These are phyloP conservation scores for Oscheius sp. DNA, from an alignment of 1,140 invertebrate species.

Conservation along the genomic window DNA sequence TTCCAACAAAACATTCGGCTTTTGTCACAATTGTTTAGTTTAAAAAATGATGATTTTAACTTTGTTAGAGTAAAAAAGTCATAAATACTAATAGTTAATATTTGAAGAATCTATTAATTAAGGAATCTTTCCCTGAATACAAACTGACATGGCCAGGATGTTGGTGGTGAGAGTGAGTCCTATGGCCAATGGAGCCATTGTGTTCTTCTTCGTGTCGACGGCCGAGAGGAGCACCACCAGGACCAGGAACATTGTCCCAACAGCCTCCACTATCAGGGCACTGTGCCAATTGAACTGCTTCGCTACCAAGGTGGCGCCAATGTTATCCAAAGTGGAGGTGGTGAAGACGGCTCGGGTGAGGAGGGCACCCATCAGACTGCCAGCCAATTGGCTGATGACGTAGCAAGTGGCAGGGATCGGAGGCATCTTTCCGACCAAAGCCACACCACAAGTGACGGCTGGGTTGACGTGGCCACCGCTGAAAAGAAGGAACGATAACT, in stretches of 20 bases:
- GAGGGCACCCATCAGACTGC: conserved; percentile 59
- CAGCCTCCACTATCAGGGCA: conserved; percentile 52
- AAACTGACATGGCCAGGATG: conserved; percentile 48
- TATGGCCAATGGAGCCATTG: conserved; percentile 57
- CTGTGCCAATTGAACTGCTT: conserved; percentile 1
- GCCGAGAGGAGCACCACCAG: conserved; percentile 55
- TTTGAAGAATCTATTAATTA: not conserved
- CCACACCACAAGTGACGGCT: conserved; percentile 58
- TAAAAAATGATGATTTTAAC: not conserved
- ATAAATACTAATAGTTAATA: not conserved
- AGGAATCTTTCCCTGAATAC: not conserved
- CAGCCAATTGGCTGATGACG: conserved; percentile 54
- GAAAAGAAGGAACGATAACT: conserved; percentile 26
- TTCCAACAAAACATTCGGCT: not conserved
- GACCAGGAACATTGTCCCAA: conserved; percentile 56
- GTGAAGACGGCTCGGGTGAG: conserved; percentile 47
- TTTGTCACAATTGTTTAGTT: not conserved
- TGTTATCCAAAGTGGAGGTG: conserved; percentile 10
- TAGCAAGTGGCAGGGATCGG: conserved; percentile 47
- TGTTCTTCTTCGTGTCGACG: conserved; percentile 49
- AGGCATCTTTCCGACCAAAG: conserved; percentile 51
- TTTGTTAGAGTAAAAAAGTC: not conserved
- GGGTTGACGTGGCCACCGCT: conserved; percentile 63
- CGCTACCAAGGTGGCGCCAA: conserved; percentile 18
- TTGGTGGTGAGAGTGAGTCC: conserved; percentile 57